Percentiles rank a stretch among this genome's conserved stretches.
Conservation (phyloP, 1,140 invertebrate species). For the Drosophila ironensis region DNA sequence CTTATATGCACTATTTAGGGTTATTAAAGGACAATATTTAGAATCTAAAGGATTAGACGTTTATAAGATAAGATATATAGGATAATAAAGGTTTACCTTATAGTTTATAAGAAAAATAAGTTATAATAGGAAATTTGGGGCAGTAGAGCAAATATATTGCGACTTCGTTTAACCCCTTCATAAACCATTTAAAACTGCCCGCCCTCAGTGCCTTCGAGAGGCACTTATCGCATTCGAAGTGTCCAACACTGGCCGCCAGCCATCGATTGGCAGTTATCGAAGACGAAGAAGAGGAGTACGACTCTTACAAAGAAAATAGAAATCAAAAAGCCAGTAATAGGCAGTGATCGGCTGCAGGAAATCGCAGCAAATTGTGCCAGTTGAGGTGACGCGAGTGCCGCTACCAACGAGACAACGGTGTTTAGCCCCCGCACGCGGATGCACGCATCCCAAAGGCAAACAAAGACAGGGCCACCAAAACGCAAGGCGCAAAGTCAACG, state of each 20-base stretch:
- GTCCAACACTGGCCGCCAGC: not conserved
- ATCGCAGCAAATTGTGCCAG: constrained; percentile 24
- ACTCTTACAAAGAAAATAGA: constrained; percentile 62
- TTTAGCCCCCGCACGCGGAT: constrained; percentile 21
- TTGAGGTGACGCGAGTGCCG: constrained; percentile 37
- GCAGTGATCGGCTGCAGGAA: constrained; percentile 37
- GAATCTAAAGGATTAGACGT: no score
- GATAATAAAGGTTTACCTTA: no score
- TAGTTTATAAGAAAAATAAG: no score
- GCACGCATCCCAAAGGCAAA: constrained; percentile 8
- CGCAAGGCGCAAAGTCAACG: constrained; percentile 5
- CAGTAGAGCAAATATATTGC: no score
- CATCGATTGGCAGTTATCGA: not conserved
- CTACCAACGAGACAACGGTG: constrained; percentile 28
- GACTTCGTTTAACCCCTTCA: no score
- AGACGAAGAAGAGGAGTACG: not conserved
- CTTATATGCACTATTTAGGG: no score
- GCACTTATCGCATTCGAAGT: not conserved
- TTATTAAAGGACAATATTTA: no score
- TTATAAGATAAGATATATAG: no score
- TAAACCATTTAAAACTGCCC: not conserved
- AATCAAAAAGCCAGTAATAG: constrained; percentile 67
- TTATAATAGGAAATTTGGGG: no score
- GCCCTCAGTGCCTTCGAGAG: not conserved
- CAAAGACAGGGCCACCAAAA: constrained; percentile 44